Percentiles rank a stretch among this genome's conserved stretches.
Evolutionary conservation across 1,140 invertebrate genomes (phyloP).

Genomic region (Plodia interpunctella): DNA sequence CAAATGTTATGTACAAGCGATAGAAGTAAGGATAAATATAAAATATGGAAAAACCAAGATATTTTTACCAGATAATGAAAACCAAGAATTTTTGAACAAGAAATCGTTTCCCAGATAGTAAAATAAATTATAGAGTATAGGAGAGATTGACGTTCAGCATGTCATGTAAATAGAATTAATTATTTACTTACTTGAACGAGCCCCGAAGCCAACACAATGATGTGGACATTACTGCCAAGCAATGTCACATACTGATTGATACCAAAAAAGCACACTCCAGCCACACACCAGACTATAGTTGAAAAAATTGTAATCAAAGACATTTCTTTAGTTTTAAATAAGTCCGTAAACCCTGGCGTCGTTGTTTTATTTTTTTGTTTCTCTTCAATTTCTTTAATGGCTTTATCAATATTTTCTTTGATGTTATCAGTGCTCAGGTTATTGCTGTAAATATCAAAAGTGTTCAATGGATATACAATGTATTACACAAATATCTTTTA

Average conservation of each 20-base stretch:
- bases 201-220: neutral
- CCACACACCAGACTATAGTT: slow-evolving; percentile 25
- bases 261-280: slow-evolving; percentile 34
- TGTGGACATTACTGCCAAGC: slow-evolving; percentile 26
- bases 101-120: too few species aligned
- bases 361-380: slow-evolving; percentile 20
- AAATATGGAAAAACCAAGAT: too few species aligned
- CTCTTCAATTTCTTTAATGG: slow-evolving; percentile 23
- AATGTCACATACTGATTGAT: slow-evolving; percentile 41
- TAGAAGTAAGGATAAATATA: too few species aligned
- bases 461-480: too few species aligned
- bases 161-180: too few species aligned
- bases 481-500: too few species aligned
- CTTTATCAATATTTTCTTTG: slow-evolving; percentile 29
- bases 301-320: slow-evolving; percentile 23
- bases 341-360: slow-evolving; percentile 24
- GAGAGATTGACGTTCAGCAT: too few species aligned
- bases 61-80: too few species aligned
- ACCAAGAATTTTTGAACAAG: too few species aligned
- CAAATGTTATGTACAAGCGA: too few species aligned
- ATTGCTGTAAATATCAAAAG: slow-evolving; percentile 36
- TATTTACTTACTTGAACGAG: neutral
- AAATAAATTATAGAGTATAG: too few species aligned
- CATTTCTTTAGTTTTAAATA: slow-evolving; percentile 33
- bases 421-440: slow-evolving; percentile 27